Percentiles rank a stretch among this genome's conserved stretches.
phyloP scores from a whole-genome alignment of 2,113 vertebrate genomes.

The Colius striatus region DNA sequence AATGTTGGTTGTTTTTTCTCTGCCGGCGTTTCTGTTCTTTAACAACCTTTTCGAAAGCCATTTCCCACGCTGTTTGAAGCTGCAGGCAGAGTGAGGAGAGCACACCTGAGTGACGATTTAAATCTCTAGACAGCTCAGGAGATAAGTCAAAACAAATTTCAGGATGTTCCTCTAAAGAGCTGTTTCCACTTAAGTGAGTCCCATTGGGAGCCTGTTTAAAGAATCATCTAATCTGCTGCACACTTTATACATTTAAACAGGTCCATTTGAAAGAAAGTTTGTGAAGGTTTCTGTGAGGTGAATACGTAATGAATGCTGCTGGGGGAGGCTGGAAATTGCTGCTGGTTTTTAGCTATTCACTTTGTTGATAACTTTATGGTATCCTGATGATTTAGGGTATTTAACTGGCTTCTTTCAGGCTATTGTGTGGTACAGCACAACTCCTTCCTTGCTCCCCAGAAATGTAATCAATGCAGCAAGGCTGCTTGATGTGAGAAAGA shows the following conservation, averaged over 20 bases:
- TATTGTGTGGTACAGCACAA: fast-evolving
- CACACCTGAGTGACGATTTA: slow-evolving; percentile 53
- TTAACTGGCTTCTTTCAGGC: not conserved
- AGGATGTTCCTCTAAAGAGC: slow-evolving; percentile 71
- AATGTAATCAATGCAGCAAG: not conserved
- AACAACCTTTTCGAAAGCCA: slow-evolving; percentile 57
- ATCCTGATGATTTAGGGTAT: not conserved
- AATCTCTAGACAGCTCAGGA: slow-evolving; percentile 54
- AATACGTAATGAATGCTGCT: not conserved
- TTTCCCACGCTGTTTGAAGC: slow-evolving; percentile 47
- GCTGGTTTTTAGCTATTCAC: not conserved
- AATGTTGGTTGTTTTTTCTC: not conserved
- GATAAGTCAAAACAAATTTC: slow-evolving; percentile 70
- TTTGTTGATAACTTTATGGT: slow-evolving; percentile 1
- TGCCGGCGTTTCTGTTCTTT: slow-evolving; percentile 23
- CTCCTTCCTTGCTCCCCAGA: not conserved
- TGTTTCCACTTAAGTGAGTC: slow-evolving; percentile 55
- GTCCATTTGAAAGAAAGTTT: slow-evolving; percentile 55
- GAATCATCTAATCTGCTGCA: slow-evolving; percentile 45
- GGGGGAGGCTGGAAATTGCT: slow-evolving; percentile 5
- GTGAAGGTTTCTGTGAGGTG: not conserved
- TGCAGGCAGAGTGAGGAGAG: slow-evolving; percentile 26
- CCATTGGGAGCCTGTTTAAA: slow-evolving; percentile 43
- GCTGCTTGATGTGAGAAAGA: not conserved
- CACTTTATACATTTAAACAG: slow-evolving; percentile 61